Evolutionary conservation across 2,113 vertebrate species (phyloP), one percentile per base, ranked within the genome.

Genomic region (Nymphicus hollandicus): DNA sequence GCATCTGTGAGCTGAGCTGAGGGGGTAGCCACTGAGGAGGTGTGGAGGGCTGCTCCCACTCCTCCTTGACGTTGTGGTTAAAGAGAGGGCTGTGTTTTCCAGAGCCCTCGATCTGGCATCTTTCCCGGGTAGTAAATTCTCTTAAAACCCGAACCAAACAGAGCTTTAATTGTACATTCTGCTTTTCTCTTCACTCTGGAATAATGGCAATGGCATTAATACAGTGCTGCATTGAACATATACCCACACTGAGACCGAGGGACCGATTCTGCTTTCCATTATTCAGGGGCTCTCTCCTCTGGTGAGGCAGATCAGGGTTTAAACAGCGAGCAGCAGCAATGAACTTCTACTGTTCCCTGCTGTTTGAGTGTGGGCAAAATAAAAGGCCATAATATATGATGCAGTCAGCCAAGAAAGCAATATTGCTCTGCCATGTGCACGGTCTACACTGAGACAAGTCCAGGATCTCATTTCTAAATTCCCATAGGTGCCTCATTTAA

Each of bases 401-500:
- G 92, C 93, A 96, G 93, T 95, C 96, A 97, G 96, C 92, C 93
- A 96, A 93, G 96, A 96, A 96, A 96, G 96, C 83, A 97, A 94
- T 95, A 97, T 93, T 94, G 93, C 88, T 96, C 96, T 95, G 91
- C 96, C 96, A 95, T 92, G 96, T 96, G 93, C 91, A 81, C 8
- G 23, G 70, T 64, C 81, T 95, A 82, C 53, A 66, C 78, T 3
- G 27, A 96, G 95, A 96, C 81, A 83, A 92, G 91, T 69, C 91
- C 78, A 95, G 94, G 91, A 96, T 96, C 96, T 96, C 93, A 94
- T 97, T 96, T 96, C 95, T 92, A 80, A 96, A 96, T 94, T 95
- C 96, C 96, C 96, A 94, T n/a, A 79, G 95, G 96, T 96, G 61
- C 96, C 92, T 95, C 95, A 96, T 97, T 96, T 96, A 96, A 96